Percentiles rank a stretch among this genome's conserved stretches.
phyloP scores from a whole-genome alignment of 2,113 vertebrate species.

The Xiphophorus couchianus region DNA sequence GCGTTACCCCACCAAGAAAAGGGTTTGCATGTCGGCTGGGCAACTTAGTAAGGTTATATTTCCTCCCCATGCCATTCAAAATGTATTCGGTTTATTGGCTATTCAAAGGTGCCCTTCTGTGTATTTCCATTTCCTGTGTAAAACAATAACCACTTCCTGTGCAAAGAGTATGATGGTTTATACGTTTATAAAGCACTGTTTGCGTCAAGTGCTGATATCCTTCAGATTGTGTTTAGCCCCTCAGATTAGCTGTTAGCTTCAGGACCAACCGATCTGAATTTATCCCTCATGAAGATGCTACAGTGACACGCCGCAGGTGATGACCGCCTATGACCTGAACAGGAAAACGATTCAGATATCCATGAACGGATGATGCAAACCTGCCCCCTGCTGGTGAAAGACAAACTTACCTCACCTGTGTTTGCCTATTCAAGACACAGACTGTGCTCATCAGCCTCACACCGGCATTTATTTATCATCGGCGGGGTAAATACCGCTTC shows the following conservation, averaged over 20 bases:
- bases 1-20: too few species aligned
- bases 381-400: conserved; percentile 52
- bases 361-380: conserved; percentile 6
- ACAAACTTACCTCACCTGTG: background rate
- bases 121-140: background rate
- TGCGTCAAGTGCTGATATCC: background rate
- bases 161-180: background rate
- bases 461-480: background rate
- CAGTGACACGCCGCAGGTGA: background rate
- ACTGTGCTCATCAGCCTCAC: background rate
- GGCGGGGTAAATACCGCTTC: background rate
- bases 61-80: background rate
- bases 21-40: background rate
- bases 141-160: background rate
- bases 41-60: background rate
- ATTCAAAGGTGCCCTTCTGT: background rate
- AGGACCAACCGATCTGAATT: background rate
- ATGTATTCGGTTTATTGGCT: background rate
- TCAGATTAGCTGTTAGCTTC: background rate
- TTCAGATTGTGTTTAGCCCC: background rate
- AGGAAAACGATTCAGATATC: background rate
- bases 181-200: background rate
- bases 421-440: background rate
- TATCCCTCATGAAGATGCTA: background rate
- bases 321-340: background rate